Base-by-base conservation (phyloP, 2,113 vertebrate genomes). In the Maccullochella peelii region DNA sequence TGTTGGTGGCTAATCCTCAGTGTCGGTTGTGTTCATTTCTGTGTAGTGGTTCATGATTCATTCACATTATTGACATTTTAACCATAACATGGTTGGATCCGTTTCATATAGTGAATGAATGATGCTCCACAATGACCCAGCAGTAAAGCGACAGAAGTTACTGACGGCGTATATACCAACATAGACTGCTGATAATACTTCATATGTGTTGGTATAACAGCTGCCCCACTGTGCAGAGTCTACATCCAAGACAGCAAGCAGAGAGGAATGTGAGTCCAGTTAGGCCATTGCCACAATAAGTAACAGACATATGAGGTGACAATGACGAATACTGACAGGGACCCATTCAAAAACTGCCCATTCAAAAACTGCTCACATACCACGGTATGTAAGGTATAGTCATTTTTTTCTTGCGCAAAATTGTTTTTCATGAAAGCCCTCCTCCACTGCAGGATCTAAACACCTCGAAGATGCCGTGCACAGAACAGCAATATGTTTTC, bases 401-500 rank as follows among this genome's bases (percentile, higher is more conserved):
- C 2, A 33, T 11, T 15, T 25, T 25, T 42, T 7, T 44, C 7
- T 36, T 42, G 25, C 40, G 3, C 11, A 8, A 73, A 61, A 47
- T 25, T 58, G 15, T 49, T 57, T 68, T 33, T 18, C 38, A 78
- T 40, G 16, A 49, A 65, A 72, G 0, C n/a, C 4, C 2, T 20
- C 44, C 21, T 38, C 21, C 7, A 1, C 77, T 42, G 42, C 63
- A 67, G 40, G n/a, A 49, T 65, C 52, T 40, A 49, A 73, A 44
- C 23, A 36, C 44, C 47, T 74, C 15, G 21, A 58, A 50, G 27
- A 36, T 20, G 33, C 40, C 0, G n/a, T 52, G 49, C 44, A 58
- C 50, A 74, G 67, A 82, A 70, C 74, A 63, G 20, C 62, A 63
- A 77, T 59, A n/a, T 54, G 42, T 73, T 52, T 59, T 40, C 57